These are phyloP conservation scores for Dasyurus viverrinus DNA, from an alignment of 2,113 vertebrate genomes.

Conservation along the genomic window DNA sequence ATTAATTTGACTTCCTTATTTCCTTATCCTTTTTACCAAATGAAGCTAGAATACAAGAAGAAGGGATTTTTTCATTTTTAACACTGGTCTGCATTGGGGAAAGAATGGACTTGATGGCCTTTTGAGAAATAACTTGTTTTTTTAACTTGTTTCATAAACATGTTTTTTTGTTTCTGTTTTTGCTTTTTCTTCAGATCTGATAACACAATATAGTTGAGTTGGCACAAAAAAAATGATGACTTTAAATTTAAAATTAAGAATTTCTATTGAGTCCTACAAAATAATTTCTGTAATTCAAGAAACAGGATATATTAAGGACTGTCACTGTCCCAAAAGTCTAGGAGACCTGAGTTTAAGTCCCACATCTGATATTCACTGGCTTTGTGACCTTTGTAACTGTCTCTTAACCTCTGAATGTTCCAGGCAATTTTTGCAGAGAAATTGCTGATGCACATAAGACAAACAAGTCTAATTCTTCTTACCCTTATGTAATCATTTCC, in stretches of 20 bases:
- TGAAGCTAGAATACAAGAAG: constrained; percentile 21
- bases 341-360: neutral
- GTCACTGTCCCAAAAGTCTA: neutral
- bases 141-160: neutral
- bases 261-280: neutral
- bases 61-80: neutral
- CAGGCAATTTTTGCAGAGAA: neutral
- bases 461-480: neutral
- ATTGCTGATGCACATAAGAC: neutral
- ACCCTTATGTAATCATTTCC: neutral
- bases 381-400: neutral
- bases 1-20: neutral
- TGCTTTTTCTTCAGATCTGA: neutral
- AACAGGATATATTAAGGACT: neutral
- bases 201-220: neutral
- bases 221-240: neutral
- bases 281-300: neutral
- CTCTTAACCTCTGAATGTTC: neutral
- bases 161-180: too few species aligned
- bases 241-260: neutral
- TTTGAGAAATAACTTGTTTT: neutral
- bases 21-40: neutral
- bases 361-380: neutral
- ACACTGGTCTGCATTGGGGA: neutral
- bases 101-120: neutral